phyloP scores from a whole-genome alignment of 2,888 invertebrate species.

The Crepidodera aurea region DNA sequence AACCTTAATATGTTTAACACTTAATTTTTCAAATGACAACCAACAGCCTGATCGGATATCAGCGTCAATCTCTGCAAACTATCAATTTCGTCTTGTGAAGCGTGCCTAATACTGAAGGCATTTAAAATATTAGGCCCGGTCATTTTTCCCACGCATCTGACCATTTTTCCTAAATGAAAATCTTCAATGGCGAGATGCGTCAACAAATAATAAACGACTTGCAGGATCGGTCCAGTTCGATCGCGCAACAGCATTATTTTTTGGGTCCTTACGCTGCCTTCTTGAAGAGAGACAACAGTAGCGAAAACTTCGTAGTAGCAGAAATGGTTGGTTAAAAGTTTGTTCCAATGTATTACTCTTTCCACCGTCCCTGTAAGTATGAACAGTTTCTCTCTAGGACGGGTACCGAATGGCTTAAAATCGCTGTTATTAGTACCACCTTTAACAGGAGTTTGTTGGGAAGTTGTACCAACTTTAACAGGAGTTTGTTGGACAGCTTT shows the following conservation, averaged over 20 bases:
- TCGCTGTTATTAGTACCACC: background rate
- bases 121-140: constrained; percentile 66
- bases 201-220: constrained; percentile 63
- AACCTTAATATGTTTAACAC: no score
- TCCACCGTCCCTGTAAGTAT: constrained; percentile 37
- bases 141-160: constrained; percentile 68
- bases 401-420: background rate
- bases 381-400: background rate
- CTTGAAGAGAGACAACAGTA: constrained; percentile 50
- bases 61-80: constrained; percentile 65
- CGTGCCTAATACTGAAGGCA: constrained; percentile 66
- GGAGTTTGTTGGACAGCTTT: no score
- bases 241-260: constrained; percentile 65
- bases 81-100: constrained; percentile 64
- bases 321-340: constrained; percentile 36
- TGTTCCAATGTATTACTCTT: constrained; percentile 50
- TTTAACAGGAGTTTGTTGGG: no score
- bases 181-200: constrained; percentile 52
- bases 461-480: no score
- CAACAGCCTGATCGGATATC: constrained; percentile 62
- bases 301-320: constrained; percentile 51
- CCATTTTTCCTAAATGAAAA: constrained; percentile 57
- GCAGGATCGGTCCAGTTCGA: constrained; percentile 67
- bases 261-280: constrained; percentile 40
- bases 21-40: constrained; percentile 27